Conservation (phyloP, 2,888 invertebrate genomes). For the Himalopsyche tibetana region DNA sequence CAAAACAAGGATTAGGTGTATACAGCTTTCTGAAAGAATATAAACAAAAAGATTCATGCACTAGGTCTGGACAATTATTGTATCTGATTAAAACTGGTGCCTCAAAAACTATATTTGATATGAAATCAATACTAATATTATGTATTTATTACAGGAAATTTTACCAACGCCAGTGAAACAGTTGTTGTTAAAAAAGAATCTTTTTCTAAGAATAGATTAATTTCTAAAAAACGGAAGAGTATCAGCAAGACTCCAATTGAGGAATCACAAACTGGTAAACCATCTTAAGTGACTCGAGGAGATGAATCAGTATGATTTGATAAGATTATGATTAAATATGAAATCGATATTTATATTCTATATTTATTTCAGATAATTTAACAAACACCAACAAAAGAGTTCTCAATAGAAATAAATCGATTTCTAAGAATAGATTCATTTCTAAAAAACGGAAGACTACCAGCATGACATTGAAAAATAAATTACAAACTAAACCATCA, state of each 20-base stretch:
- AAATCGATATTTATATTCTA: background rate
- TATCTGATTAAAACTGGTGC: no score
- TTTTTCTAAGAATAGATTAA: background rate
- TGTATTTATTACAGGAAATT: background rate
- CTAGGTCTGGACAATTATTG: no score
- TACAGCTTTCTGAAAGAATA: no score
- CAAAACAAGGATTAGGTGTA: no score
- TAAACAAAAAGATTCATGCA: no score
- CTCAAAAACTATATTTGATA: background rate
- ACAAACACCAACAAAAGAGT: background rate
- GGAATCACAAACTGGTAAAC: background rate
- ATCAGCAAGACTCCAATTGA: background rate
- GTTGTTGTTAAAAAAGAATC: background rate
- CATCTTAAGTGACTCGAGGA: background rate
- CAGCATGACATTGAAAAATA: background rate
- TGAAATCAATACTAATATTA: background rate
- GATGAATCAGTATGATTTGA: background rate
- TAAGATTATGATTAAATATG: background rate
- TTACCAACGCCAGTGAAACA: background rate
- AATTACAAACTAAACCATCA: background rate
- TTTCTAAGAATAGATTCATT: background rate
- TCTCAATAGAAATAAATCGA: background rate
- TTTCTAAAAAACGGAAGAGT: background rate
- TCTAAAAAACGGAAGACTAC: background rate
- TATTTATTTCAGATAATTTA: background rate